Evolutionary conservation across 1,140 invertebrate species (phyloP), one percentile per base, ranked within the genome.

Genomic region (Penaeus indicus): DNA sequence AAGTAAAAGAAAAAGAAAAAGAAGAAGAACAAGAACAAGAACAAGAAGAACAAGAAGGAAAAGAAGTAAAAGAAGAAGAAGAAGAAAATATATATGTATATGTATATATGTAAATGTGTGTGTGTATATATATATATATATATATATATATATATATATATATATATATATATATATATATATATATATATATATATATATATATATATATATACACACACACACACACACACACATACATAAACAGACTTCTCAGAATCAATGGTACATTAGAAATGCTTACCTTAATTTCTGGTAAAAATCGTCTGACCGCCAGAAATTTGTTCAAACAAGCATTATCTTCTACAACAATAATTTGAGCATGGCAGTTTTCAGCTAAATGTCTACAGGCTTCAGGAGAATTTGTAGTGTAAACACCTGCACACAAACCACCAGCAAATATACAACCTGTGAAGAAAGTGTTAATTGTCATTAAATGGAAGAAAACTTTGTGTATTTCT

Each of bases 291-390:
- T 72, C 27, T n/a, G 90, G 88, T 21, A 91, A 86, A 61, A 90
- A 85, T 47, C 72, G 19, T 27, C 88, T 86, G 32, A 91, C 89
- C 47, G 84, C 80, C 25, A 91, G 83, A 75, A 92, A 90, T 80
- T 92, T 92, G 75, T 91, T 87, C 19, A 92, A 84, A 69, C 90
- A 91, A 1, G 32, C 89, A 18, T 86, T 64, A 84, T 92, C 90
- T 86, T 94, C 94, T 1, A 94, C 94, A 27, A 94, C 92, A 22
- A 93, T 88, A 27, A 94, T 92, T 84, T 94, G 92, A 62, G 92
- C 92, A 32, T 91, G 79, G 78, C 92, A 92, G 87, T 93, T 92
- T 16, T 90, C 79, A 64, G 90, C 84, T 64, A 91, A 63, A 75
- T 92, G 87, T 27, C 85, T 79, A 67, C 91, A 92, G 25, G 92